phyloP scores from a whole-genome alignment of 2,888 invertebrate genomes.

The Tenthredo scrophulariae region DNA sequence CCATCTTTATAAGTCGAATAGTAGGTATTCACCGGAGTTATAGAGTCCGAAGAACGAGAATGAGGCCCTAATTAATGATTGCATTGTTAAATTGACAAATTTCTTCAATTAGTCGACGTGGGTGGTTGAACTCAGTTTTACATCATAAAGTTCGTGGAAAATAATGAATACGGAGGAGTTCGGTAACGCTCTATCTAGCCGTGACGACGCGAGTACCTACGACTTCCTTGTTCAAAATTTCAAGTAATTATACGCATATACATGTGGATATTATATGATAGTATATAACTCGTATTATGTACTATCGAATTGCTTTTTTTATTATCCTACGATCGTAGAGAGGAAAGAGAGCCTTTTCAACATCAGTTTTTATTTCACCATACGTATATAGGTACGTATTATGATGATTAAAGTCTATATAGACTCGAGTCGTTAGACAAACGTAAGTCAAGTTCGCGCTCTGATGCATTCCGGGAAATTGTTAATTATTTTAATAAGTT shows the following conservation, averaged over 20 bases:
- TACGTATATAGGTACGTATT: not conserved
- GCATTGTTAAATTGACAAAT: constrained; percentile 2
- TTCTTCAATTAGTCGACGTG: constrained; percentile 7
- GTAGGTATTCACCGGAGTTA: not conserved
- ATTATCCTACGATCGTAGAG: not conserved
- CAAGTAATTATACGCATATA: not conserved
- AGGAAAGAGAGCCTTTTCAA: not conserved
- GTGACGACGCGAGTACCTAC: not conserved
- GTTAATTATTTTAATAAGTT: constrained; percentile 66
- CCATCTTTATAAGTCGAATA: not conserved
- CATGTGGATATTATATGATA: not conserved
- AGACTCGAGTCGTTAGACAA: constrained; percentile 21
- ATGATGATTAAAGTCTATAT: not conserved
- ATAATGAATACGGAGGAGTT: not conserved
- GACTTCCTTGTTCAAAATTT: constrained; percentile 15
- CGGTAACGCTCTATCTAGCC: constrained; percentile 1
- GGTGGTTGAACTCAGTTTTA: not conserved
- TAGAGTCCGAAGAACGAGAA: not conserved
- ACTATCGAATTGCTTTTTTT: not conserved
- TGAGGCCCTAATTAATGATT: not conserved
- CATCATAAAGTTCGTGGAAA: not conserved
- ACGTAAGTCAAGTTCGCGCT: constrained; percentile 59
- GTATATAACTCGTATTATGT: not conserved
- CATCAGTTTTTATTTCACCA: not conserved
- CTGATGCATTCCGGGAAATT: constrained; percentile 64